Conservation (phyloP, 2,797 vertebrate species). For the Hypotaenidia philippensis region DNA sequence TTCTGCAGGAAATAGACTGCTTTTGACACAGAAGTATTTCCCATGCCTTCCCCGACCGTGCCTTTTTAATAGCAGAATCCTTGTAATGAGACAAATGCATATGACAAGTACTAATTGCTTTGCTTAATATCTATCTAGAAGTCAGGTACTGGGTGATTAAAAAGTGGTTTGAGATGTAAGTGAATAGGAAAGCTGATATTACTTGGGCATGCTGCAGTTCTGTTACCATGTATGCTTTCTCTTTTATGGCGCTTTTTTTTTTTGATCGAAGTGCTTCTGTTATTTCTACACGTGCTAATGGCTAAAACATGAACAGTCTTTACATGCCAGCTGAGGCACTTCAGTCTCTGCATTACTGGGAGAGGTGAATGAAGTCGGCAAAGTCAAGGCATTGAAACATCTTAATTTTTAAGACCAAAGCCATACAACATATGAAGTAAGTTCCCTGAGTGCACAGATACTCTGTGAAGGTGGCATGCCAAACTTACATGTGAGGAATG, state of each 20-base stretch:
- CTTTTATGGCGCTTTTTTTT: background rate
- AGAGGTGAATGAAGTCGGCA: background rate
- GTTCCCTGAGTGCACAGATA: background rate
- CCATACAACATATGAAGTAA: background rate
- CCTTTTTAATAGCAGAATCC: background rate
- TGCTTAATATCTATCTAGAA: background rate
- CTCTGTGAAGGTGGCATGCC: background rate
- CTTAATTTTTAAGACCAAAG: background rate
- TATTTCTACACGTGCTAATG: background rate
- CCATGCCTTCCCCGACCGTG: background rate
- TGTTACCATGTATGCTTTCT: background rate
- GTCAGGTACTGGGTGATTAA: background rate
- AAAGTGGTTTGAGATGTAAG: background rate
- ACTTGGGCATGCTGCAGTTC: background rate
- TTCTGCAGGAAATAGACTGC: background rate
- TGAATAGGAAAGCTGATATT: background rate
- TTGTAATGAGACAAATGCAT: background rate
- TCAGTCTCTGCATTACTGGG: background rate
- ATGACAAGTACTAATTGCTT: background rate
- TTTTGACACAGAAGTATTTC: background rate
- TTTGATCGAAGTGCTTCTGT: background rate
- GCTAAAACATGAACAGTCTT: background rate
- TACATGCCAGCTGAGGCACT: background rate
- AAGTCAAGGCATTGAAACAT: background rate
- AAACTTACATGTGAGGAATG: accelerated